Percentiles rank a stretch among this genome's conserved stretches.
These are phyloP conservation scores for Mycalesis mineus DNA, from an alignment of 2,888 invertebrate genomes.

Conservation along the genomic window DNA sequence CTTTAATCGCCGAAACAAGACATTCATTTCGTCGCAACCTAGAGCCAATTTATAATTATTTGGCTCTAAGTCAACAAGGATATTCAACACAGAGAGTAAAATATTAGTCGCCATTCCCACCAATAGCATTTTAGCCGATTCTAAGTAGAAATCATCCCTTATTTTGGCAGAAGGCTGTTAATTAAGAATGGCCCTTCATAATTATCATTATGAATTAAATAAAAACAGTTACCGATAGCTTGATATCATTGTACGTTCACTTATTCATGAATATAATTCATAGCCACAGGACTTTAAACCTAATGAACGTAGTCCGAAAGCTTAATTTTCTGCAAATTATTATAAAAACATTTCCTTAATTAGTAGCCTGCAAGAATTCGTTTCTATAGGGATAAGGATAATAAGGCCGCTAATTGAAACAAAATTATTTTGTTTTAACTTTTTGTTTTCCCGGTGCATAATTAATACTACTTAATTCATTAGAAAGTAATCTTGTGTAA, in stretches of 20 bases:
- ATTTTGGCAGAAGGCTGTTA: too few relatives aligned
- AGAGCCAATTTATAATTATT: too few relatives aligned
- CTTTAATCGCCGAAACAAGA: too few relatives aligned
- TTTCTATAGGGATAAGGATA: not conserved
- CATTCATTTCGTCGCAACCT: too few relatives aligned
- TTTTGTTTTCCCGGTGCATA: not conserved
- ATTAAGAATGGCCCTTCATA: too few relatives aligned
- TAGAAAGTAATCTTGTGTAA: too few relatives aligned
- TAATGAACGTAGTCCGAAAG: not conserved
- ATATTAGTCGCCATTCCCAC: too few relatives aligned
- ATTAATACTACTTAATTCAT: too few relatives aligned
- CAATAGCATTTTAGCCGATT: too few relatives aligned
- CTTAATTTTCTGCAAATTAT: not conserved
- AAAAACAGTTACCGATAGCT: not conserved
- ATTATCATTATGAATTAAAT: not conserved
- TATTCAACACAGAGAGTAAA: too few relatives aligned
- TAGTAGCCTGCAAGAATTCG: not conserved
- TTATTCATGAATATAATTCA: not conserved
- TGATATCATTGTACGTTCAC: not conserved
- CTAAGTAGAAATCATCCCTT: too few relatives aligned
- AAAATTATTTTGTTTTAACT: not conserved
- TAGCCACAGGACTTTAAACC: not conserved
- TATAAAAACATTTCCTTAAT: not conserved
- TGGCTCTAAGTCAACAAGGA: too few relatives aligned
- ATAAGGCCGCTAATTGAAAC: constrained; percentile 2